phyloP scores from a whole-genome alignment of 2,113 vertebrate species.

The Psittacus erithacus region DNA sequence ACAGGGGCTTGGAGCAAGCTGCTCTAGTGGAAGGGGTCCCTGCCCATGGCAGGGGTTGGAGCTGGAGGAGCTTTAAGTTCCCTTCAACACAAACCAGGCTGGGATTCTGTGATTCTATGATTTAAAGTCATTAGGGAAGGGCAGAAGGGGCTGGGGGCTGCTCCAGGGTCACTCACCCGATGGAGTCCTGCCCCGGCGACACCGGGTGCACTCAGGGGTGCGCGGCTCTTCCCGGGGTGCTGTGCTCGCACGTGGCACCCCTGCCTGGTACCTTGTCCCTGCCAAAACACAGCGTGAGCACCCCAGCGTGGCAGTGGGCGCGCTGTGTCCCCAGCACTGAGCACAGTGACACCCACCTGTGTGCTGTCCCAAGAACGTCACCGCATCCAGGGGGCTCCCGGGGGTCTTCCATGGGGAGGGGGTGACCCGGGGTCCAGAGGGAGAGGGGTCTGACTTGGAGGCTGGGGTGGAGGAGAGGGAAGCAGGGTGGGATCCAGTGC shows the following conservation, averaged over 20 bases:
- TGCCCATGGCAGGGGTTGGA: too few species aligned
- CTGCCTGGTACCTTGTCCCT: slow-evolving; percentile 55
- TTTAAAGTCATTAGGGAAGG: neutral
- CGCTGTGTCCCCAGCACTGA: accelerated
- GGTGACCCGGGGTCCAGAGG: neutral
- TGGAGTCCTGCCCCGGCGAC: neutral
- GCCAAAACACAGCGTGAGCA: neutral
- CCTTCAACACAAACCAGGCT: too few species aligned
- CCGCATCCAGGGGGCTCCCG: neutral
- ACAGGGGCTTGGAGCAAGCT: too few species aligned
- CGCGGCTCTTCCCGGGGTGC: neutral
- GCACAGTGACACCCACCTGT: slow-evolving; percentile 61
- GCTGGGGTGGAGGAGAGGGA: neutral
- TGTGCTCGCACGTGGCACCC: accelerated
- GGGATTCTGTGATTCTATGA: neutral
- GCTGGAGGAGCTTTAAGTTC: too few species aligned
- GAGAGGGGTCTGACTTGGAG: neutral
- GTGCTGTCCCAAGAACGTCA: slow-evolving; percentile 52
- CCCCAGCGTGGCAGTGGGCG: accelerated
- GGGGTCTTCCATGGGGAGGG: neutral
- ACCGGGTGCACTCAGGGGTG: neutral
- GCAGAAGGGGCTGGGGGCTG: too few species aligned
- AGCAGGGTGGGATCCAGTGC: accelerated
- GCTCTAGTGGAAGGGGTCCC: too few species aligned
- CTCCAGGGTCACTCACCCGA: neutral